A percentile compares a stretch with the other conserved stretches of the same genome.
Evolutionary conservation across 2,113 vertebrate species (phyloP).

Genomic region (Mustelus asterias): DNA sequence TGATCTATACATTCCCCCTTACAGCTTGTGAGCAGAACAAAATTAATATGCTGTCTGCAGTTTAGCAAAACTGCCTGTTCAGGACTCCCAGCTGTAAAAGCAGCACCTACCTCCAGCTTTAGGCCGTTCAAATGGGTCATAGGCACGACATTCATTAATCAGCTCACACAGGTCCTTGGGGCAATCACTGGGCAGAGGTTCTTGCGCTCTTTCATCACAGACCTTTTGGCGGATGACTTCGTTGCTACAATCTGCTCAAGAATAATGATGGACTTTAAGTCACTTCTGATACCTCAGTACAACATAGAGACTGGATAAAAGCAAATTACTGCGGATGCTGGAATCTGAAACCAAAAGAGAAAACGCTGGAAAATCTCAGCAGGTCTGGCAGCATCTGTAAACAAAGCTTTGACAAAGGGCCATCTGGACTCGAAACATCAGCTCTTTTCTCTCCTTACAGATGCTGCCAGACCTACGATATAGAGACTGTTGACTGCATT

Average conservation of each 20-base stretch:
- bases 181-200: constrained; percentile 61
- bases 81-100: neutral
- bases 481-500: neutral
- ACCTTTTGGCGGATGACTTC: constrained; percentile 56
- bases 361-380: no score
- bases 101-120: constrained; percentile 58
- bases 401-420: no score
- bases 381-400: no score
- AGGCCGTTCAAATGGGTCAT: constrained; percentile 59
- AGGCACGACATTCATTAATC: constrained; percentile 57
- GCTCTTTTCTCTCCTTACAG: no score
- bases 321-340: no score
- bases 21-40: neutral
- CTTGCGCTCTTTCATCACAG: constrained; percentile 40
- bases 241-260: constrained; percentile 48
- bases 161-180: constrained; percentile 51
- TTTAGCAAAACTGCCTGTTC: neutral
- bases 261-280: constrained; percentile 4
- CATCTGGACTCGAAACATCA: no score
- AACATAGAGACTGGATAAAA: no score
- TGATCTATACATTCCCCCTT: neutral
- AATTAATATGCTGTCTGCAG: neutral
- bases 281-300: neutral
- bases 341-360: no score
- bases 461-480: no score